Conservation (phyloP, 2,113 vertebrate genomes). For the Apodemus sylvaticus region DNA sequence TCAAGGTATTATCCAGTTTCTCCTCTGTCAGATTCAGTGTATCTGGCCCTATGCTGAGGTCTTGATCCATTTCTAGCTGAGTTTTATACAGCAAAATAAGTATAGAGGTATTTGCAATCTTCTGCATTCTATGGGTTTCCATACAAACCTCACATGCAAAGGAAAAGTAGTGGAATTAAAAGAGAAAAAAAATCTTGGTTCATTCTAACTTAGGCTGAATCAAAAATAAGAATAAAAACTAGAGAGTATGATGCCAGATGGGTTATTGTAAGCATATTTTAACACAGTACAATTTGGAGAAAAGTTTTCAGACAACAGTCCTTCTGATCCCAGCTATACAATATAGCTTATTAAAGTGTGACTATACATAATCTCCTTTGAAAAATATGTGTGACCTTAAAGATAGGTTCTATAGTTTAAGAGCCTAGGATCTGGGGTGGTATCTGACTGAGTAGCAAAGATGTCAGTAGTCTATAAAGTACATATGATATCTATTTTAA, state of each 20-base stretch:
- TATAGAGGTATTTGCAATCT: not conserved
- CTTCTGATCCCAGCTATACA: not conserved
- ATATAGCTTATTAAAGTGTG: not conserved
- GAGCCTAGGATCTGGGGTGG: not conserved
- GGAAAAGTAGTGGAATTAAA: not conserved
- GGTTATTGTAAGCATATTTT: not conserved
- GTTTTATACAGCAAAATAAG: no score
- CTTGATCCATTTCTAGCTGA: not conserved
- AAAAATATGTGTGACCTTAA: not conserved
- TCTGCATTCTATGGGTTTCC: not conserved
- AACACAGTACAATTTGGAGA: not conserved
- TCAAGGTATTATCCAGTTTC: not conserved
- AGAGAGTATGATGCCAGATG: not conserved
- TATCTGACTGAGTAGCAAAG: not conserved
- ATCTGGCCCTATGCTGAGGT: no score
- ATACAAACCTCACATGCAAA: not conserved
- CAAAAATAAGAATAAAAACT: no score
- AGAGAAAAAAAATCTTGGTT: not conserved
- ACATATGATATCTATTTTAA: not conserved
- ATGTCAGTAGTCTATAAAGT: not conserved
- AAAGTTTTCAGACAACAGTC: not conserved
- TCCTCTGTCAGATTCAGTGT: not conserved
- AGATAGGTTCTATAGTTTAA: not conserved
- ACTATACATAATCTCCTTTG: not conserved
- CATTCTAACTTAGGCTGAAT: not conserved